Base-by-base conservation (phyloP, 2,888 invertebrate genomes). In the Chrysina gloriosa region DNA sequence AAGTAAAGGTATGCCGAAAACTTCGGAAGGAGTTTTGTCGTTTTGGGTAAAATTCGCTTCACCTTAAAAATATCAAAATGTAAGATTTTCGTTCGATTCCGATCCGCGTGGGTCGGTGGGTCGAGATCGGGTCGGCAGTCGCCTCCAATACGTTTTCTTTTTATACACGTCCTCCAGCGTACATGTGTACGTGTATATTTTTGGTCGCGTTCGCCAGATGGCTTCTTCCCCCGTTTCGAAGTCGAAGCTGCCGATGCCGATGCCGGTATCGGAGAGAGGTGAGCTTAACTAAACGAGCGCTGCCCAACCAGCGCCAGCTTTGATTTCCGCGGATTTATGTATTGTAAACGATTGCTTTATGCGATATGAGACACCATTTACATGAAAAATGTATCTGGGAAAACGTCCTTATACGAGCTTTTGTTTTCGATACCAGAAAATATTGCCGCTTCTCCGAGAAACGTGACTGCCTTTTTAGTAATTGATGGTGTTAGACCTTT, bases 261-360 rank as follows among this genome's bases (percentile, higher is more conserved):
- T 52, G 52, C 19, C 52, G 23, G 52, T 52, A 14, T 31, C 16
- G 31, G 31, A 19, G 52, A 29, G 52, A 77, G 78, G 77, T 78
- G 75, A 79, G 81, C 80, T 81, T 81, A 82, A 77, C 78, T 79
- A 81, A 82, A 81, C 81, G 81, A 76, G 75, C 77, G 70, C 74
- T 75, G 75, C 73, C 75, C 75, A 74, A 72, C 73, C 72, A 68
- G 75, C 78, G 75, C 76, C 75, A 79, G 82, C 81, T 83, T 82
- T 82, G 84, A 84, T 84, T 83, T 82, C 82, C 80, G 78, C 82
- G 83, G 84, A 84, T 84, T 84, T 84, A 84, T 84, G 83, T 84
- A 82, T 83, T 84, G 84, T 84, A 83, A 84, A 84, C 84, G 84
- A 83, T 83, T 83, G 83, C 84, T 83, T 84, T 84, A 83, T 83